Base-by-base conservation (phyloP, 2,113 vertebrate species). In the Saimiri boliviensis region DNA sequence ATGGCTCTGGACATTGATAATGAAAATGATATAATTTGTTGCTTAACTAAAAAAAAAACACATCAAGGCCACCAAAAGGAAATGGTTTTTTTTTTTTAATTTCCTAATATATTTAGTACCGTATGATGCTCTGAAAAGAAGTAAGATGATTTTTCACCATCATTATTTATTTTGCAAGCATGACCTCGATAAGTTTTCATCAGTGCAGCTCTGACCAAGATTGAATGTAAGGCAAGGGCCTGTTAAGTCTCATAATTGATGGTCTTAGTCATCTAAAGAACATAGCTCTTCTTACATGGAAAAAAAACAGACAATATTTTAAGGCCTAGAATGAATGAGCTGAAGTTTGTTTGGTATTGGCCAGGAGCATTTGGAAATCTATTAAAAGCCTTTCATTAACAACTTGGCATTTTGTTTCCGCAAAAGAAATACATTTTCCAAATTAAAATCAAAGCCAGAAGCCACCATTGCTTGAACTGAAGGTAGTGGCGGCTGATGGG, bases 401-500 rank as follows among this genome's bases (percentile, higher is more conserved):
- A 98, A 98, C 96, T 98, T 98, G 98, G 98, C 98, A 97, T 98
- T 98, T 98, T 97, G 96, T 98, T 98, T 97, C 98, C 98, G 98
- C 96, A 97, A 98, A 98, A 98, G 97, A 98, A 97, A 97, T 40
- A 91, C 95, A 90, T 96, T 98, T 98, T 97, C 97, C 97, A 98
- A 98, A 98, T 97, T 93, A 23, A 82, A 98, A 96, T 92, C 91
- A 83, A 96, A 98, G 93, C 91, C 86, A 97, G 94, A 98, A 97
- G 83, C 96, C 80, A 71, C 56, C 89, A 95, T 49, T 73, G 23
- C 79, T 89, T 92, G 71, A 95, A 93, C 4, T 74, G 70, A 74
- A 93, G 71, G 49, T 68, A 74, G 73, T 86, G 77, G 73, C 35
- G 14, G 76, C 52, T 42, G 47, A 63, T 60, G 74, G n/a, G 5